phyloP scores from a whole-genome alignment of 2,113 vertebrate species.

The Platichthys flesus region DNA sequence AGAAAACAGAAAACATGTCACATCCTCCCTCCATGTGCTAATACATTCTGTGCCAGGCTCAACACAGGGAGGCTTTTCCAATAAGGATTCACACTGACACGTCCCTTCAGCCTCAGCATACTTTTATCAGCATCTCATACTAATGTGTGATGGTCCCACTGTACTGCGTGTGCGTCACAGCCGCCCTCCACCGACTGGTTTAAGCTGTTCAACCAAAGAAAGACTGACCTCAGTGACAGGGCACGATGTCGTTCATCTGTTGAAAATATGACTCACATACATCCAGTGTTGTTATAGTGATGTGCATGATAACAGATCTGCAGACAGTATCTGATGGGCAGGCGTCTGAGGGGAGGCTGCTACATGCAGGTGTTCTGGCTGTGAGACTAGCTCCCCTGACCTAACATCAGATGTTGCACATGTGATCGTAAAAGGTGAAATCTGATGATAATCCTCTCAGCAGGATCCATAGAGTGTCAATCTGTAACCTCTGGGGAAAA shows the following conservation, averaged over 20 bases:
- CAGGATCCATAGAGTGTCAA: conserved; percentile 1
- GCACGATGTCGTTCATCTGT: background rate
- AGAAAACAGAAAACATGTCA: background rate
- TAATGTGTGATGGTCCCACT: background rate
- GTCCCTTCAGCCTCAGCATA: background rate
- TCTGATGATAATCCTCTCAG: background rate
- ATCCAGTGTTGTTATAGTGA: background rate
- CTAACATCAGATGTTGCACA: background rate
- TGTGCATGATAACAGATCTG: background rate
- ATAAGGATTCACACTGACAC: conserved; percentile 17
- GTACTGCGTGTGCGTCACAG: background rate
- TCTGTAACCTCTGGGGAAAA: background rate
- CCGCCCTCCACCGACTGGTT: background rate
- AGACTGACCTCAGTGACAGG: background rate
- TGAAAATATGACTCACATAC: background rate
- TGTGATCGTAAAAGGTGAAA: background rate
- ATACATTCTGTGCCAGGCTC: background rate
- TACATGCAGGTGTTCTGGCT: background rate
- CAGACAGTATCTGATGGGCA: background rate
- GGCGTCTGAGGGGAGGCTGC: background rate
- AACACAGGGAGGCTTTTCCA: background rate
- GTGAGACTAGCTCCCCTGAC: background rate
- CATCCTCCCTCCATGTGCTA: background rate
- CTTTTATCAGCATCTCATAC: background rate
- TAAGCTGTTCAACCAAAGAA: background rate